Evolutionary conservation across 2,797 vertebrate genomes (phyloP), one percentile per base, ranked within the genome.

Genomic region (Benthosema pterotum): DNA sequence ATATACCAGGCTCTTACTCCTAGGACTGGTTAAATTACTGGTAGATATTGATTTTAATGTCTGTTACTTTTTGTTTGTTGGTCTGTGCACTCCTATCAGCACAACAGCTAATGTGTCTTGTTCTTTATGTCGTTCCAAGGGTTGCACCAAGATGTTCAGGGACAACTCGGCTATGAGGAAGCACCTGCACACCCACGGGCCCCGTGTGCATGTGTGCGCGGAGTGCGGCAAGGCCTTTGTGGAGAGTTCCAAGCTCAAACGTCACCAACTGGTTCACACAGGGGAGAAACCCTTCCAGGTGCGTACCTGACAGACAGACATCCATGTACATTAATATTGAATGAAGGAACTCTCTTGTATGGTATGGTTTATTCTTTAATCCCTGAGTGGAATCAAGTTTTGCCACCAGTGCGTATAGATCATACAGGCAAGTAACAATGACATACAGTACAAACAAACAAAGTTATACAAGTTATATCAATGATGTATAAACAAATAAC

Each of bases 71-170:
- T 45, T 48, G 15, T 7, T 2, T 15, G 5, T 49, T 8, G 54
- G 11, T 51, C 11, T 42, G n/a, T 28, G 42, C 72, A 22, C 8
- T 18, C 13, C 13, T 7, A 13, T 74, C 57, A 54, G 56, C 15
- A 65, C 32, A 38, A 7, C 32, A 11, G 8, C 8, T 38, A 59
- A 65, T 38, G 9, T 43, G 22, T 22, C 8, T 19, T 28, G 28
- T 17, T 3, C 49, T 67, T 62, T 6, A 15, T 65, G 2, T 42
- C 18, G 11, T 50, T 28, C 57, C 11, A 79, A 99, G 98, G 98
- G 98, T 89, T 99, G 98, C 92, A 99, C 95, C 73, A 99, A 99
- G 92, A 99, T 99, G 97, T 99, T 99, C 95, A 96, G 98, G 95
- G 98, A 99, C 88, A 99, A 99, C 91, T 99, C 98, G 11, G 98